A percentile compares a stretch with the other conserved stretches of the same genome.
Conservation (phyloP, 2,888 invertebrate species). For the Acronicta leporina region DNA sequence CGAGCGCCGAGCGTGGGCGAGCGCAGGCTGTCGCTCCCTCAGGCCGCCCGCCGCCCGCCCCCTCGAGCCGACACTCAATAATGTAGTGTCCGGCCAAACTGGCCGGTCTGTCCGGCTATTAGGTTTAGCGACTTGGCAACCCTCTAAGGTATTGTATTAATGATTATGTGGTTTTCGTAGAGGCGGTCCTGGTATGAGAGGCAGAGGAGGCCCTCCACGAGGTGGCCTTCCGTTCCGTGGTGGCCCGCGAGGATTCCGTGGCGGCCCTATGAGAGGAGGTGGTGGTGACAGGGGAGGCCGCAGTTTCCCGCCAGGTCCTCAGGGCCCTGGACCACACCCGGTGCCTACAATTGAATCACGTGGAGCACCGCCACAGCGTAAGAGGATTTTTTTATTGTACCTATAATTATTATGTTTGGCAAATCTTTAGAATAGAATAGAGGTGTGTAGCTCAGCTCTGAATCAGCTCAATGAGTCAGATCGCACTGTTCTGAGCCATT, state of each 20-base stretch:
- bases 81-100: too few species aligned
- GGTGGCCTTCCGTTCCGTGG: slow-evolving; percentile 76
- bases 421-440: too few species aligned
- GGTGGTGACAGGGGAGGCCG: slow-evolving; percentile 83
- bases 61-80: too few species aligned
- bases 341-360: slow-evolving; percentile 85
- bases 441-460: too few species aligned
- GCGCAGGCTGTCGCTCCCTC: too few species aligned
- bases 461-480: too few species aligned
- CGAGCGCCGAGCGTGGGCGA: too few species aligned
- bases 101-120: too few species aligned
- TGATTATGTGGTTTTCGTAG: slow-evolving; percentile 42
- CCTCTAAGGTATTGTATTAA: background rate
- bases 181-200: slow-evolving; percentile 82
- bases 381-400: slow-evolving; percentile 34
- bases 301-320: slow-evolving; percentile 81
- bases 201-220: slow-evolving; percentile 77
- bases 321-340: slow-evolving; percentile 85
- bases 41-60: too few species aligned
- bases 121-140: too few species aligned
- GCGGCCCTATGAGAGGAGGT: slow-evolving; percentile 82
- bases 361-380: slow-evolving; percentile 79
- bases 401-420: too few species aligned
- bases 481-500: too few species aligned
- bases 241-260: slow-evolving; percentile 81